These are phyloP conservation scores for Hexactinellida sp. DNA, from an alignment of 37 sponge, comb jelly and placozoan genomes.

Conservation along the genomic window DNA sequence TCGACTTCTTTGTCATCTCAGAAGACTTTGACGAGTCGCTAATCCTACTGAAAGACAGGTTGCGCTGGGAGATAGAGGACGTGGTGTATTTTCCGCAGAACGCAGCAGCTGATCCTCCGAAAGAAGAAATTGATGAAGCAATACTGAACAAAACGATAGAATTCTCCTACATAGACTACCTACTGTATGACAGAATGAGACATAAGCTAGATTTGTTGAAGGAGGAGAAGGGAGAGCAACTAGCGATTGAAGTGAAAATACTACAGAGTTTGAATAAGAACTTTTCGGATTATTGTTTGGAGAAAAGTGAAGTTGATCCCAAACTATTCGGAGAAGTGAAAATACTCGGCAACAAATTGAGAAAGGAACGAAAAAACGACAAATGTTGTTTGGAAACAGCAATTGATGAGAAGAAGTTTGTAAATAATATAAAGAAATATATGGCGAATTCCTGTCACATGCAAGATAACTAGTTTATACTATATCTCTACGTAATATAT, in stretches of 20 bases:
- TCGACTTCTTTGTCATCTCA: not conserved
- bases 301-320: not conserved
- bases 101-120: not conserved
- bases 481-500: no score
- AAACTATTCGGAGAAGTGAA: not conserved
- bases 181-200: not conserved
- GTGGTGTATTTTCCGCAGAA: not conserved
- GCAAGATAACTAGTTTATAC: no score
- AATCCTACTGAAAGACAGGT: not conserved
- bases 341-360: conserved; percentile 5
- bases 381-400: conserved; percentile 5
- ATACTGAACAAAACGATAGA: not conserved
- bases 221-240: not conserved
- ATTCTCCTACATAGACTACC: not conserved
- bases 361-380: not conserved
- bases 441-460: not conserved
- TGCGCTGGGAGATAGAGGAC: not conserved
- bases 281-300: not conserved
- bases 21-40: not conserved
- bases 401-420: not conserved
- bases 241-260: not conserved
- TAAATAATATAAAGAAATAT: not conserved
- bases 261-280: not conserved
- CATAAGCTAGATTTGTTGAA: not conserved
- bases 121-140: not conserved